These are phyloP conservation scores for Phyllotis vaccarum DNA, from an alignment of 2,797 vertebrate species.

Conservation along the genomic window DNA sequence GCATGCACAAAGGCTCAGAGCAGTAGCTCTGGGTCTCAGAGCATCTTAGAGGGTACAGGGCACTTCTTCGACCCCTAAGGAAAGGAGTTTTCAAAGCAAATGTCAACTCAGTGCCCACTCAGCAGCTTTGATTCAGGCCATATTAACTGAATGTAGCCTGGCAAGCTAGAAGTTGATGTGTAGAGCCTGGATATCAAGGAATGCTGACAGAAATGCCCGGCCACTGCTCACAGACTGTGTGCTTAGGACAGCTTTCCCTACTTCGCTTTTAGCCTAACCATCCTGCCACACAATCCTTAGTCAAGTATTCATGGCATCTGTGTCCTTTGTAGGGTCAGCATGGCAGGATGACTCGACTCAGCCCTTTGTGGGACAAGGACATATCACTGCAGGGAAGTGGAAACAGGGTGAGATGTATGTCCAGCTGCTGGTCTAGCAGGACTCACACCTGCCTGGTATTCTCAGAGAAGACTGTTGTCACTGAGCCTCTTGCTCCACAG, in stretches of 20 bases:
- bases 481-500: neutral
- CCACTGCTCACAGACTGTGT: neutral
- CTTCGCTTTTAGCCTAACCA: neutral
- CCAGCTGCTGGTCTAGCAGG: neutral
- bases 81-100: neutral
- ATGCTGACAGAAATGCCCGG: neutral
- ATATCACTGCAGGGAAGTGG: neutral
- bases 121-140: neutral
- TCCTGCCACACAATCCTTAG: neutral
- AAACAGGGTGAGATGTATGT: neutral
- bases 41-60: accelerated
- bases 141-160: neutral
- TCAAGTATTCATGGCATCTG: neutral
- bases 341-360: neutral
- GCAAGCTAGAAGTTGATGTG: neutral
- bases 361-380: neutral
- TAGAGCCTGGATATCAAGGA: neutral
- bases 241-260: neutral
- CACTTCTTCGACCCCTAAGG: neutral
- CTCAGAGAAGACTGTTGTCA: neutral
- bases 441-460: neutral
- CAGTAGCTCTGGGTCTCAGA: neutral
- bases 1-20: neutral
- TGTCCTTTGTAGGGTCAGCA: neutral
- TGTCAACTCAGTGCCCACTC: neutral